These are phyloP conservation scores for Drosophila maculinotata DNA, from an alignment of 2,888 invertebrate species.

Conservation along the genomic window DNA sequence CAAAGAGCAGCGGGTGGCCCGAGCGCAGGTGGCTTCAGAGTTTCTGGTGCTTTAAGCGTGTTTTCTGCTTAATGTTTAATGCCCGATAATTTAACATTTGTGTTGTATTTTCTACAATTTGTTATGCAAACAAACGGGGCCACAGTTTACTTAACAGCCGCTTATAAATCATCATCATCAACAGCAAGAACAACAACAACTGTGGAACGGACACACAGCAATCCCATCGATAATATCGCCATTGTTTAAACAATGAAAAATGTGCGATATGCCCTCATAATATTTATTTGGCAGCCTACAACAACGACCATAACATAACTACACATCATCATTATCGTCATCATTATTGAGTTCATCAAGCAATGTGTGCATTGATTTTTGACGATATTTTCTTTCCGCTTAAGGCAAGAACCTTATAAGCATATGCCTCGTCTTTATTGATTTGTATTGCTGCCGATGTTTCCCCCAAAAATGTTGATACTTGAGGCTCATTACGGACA, in stretches of 20 bases:
- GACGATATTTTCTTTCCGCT: slow-evolving; percentile 29
- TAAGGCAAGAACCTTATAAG: slow-evolving; percentile 11
- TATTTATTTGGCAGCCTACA: slow-evolving; percentile 69
- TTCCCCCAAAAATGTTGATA: slow-evolving; percentile 30
- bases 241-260: slow-evolving; percentile 67
- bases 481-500: slow-evolving; percentile 65
- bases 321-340: slow-evolving; percentile 44
- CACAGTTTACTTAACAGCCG: slow-evolving; percentile 69
- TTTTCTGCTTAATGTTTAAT: slow-evolving; percentile 72
- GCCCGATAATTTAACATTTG: slow-evolving; percentile 68
- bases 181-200: slow-evolving; percentile 39
- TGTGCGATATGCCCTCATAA: slow-evolving; percentile 75
- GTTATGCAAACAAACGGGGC: slow-evolving; percentile 76
- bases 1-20: slow-evolving; percentile 66
- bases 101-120: slow-evolving; percentile 60
- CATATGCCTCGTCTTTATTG: slow-evolving; percentile 46
- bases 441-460: slow-evolving; percentile 41
- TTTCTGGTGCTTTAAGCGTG: slow-evolving; percentile 51
- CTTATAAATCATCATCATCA: slow-evolving; percentile 74
- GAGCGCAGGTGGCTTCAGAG: slow-evolving; percentile 70
- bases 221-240: slow-evolving; percentile 56
- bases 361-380: slow-evolving; percentile 60
- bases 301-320: too few relatives aligned
- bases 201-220: slow-evolving; percentile 1
- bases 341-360: slow-evolving; percentile 40